Evolutionary conservation across 2,888 invertebrate species (phyloP).

Genomic region (Macrophya annulata): DNA sequence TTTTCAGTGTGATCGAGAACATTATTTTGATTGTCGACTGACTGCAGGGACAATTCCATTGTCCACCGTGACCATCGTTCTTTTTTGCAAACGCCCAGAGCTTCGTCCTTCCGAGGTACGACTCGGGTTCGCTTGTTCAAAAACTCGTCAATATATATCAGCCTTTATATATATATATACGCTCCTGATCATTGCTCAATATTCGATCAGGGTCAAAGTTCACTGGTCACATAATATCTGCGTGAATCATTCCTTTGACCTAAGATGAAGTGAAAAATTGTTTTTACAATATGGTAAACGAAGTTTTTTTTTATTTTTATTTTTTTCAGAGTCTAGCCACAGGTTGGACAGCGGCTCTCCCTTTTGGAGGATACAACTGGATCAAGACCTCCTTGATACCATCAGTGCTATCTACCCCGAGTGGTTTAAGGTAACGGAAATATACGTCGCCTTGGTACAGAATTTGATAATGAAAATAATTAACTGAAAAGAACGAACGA

Average conservation of each 20-base stretch:
- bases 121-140: constrained; percentile 29
- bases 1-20: constrained; percentile 56
- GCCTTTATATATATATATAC: background rate
- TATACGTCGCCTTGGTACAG: background rate
- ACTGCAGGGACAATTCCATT: constrained; percentile 52
- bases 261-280: background rate
- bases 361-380: constrained; percentile 96
- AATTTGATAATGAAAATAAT: constrained; percentile 10
- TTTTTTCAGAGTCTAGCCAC: constrained; percentile 88
- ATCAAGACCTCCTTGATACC: constrained; percentile 95
- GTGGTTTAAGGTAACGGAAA: constrained; percentile 89
- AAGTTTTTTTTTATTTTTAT: constrained; percentile 59
- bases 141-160: constrained; percentile 26
- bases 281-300: background rate
- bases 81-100: constrained; percentile 19
- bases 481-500: background rate
- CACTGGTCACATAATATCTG: background rate
- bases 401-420: constrained; percentile 95
- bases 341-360: constrained; percentile 87
- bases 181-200: background rate
- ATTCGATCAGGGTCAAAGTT: background rate
- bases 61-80: constrained; percentile 54
- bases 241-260: background rate
- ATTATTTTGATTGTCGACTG: constrained; percentile 55
- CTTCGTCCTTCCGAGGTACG: constrained; percentile 22